phyloP scores from a whole-genome alignment of 2,113 vertebrate species.

The Otolemur garnettii region DNA sequence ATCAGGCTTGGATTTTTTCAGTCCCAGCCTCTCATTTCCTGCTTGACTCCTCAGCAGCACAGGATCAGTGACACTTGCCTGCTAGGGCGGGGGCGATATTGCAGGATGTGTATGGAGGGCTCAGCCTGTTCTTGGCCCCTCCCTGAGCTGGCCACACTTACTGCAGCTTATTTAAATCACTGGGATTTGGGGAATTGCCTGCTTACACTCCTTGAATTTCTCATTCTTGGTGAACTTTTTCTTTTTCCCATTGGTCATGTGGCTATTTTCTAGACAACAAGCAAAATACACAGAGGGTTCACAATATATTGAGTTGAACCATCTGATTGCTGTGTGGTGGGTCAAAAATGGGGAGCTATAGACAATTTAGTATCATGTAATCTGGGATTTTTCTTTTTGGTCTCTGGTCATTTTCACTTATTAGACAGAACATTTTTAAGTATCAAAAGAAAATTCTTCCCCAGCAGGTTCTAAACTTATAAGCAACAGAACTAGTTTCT shows the following conservation, averaged over 20 bases:
- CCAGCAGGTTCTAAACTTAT: neutral
- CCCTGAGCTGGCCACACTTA: neutral
- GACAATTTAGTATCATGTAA: neutral
- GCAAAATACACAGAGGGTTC: neutral
- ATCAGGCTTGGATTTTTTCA: neutral
- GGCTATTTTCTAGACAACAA: slow-evolving; percentile 8
- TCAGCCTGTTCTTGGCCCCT: neutral
- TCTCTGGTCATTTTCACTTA: neutral
- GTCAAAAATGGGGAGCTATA: neutral
- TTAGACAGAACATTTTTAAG: neutral
- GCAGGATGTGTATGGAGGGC: neutral
- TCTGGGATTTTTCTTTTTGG: neutral
- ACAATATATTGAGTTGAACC: neutral
- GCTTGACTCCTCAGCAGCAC: neutral
- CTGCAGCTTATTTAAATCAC: neutral
- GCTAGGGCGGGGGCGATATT: neutral
- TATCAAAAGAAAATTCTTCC: neutral
- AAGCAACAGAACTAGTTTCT: neutral
- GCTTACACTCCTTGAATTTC: neutral
- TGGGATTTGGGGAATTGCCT: neutral
- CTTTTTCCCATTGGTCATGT: neutral
- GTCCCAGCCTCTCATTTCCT: too few species aligned
- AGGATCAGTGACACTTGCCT: neutral
- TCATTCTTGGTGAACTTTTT: neutral
- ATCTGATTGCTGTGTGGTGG: neutral